Percentiles rank a stretch among this genome's conserved stretches.
Conservation (phyloP, 2,888 invertebrate species). For the Taenaris catops region DNA sequence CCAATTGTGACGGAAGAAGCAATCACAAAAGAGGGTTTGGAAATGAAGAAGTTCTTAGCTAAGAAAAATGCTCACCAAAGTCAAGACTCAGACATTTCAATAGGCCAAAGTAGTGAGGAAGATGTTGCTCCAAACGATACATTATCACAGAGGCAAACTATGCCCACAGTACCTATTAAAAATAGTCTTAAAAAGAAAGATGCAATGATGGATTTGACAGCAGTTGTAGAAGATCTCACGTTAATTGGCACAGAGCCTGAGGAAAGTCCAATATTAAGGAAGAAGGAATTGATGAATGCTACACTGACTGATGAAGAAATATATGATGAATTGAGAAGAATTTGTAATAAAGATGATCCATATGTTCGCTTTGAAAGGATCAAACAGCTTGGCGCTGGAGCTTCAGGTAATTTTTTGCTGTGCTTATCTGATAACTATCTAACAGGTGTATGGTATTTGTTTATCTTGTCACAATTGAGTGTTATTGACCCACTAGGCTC, state of each 20-base stretch:
- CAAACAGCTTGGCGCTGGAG: conserved; percentile 94
- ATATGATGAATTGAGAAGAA: conserved; percentile 86
- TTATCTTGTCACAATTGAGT: too few relatives aligned
- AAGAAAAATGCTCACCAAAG: conserved; percentile 86
- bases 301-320: conserved; percentile 85
- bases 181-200: conserved; percentile 61
- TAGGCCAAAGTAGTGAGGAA: conserved; percentile 77
- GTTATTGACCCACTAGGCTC: too few relatives aligned
- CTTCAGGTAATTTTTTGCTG: conserved; percentile 87
- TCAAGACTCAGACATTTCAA: conserved; percentile 75
- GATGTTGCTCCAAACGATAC: conserved; percentile 62
- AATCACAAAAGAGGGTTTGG: conserved; percentile 90
- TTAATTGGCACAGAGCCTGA: conserved; percentile 64
- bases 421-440: too few relatives aligned
- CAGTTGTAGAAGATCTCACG: conserved; percentile 60
- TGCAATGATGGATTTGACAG: conserved; percentile 49
- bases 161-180: conserved; percentile 76
- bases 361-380: conserved; percentile 88
- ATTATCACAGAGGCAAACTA: conserved; percentile 68
- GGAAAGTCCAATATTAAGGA: conserved; percentile 81
- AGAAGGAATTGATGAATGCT: conserved; percentile 76
- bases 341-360: conserved; percentile 92
- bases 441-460: too few relatives aligned
- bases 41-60: conserved; percentile 87
- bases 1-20: conserved; percentile 90